phyloP scores from a whole-genome alignment of 2,888 invertebrate species.

The Amiota minor region DNA sequence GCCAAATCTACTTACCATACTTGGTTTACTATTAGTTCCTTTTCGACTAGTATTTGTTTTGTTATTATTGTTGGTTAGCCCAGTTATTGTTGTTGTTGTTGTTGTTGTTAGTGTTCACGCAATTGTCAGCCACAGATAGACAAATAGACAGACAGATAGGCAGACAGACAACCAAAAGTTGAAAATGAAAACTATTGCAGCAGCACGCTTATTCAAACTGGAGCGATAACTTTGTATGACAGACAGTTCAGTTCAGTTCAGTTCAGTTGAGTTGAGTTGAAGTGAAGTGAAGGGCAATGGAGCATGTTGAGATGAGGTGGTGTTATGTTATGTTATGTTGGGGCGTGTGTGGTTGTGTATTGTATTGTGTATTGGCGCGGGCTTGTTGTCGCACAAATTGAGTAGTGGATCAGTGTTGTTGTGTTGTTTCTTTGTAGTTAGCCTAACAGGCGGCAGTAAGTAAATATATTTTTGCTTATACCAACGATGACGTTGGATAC shows the following conservation, averaged over 20 bases:
- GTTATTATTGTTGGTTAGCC: constrained; percentile 23
- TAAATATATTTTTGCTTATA: not conserved
- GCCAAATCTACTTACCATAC: not conserved
- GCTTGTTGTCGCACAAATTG: constrained; percentile 23
- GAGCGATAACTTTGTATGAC: constrained; percentile 21
- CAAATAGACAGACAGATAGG: not conserved
- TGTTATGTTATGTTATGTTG: not conserved
- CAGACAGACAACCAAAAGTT: not conserved
- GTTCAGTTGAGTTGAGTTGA: constrained; percentile 44
- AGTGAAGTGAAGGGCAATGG: constrained; percentile 43
- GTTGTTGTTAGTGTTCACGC: constrained; percentile 16
- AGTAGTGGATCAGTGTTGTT: constrained; percentile 16
- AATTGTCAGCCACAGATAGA: constrained; percentile 5
- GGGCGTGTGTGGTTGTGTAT: not conserved
- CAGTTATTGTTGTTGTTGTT: constrained; percentile 51
- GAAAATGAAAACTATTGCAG: constrained; percentile 27
- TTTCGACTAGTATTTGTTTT: constrained; percentile 9
- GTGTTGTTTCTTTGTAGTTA: not conserved
- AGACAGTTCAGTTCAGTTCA: constrained; percentile 40
- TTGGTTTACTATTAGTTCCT: not conserved
- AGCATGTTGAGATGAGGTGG: not conserved
- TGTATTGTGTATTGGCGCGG: not conserved
- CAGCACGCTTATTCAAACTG: constrained; percentile 23
- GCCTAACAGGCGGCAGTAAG: constrained; percentile 5
- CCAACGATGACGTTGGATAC: too few species aligned